Evolutionary conservation across 2,113 vertebrate genomes (phyloP).

Genomic region (Pterophyllum scalare): DNA sequence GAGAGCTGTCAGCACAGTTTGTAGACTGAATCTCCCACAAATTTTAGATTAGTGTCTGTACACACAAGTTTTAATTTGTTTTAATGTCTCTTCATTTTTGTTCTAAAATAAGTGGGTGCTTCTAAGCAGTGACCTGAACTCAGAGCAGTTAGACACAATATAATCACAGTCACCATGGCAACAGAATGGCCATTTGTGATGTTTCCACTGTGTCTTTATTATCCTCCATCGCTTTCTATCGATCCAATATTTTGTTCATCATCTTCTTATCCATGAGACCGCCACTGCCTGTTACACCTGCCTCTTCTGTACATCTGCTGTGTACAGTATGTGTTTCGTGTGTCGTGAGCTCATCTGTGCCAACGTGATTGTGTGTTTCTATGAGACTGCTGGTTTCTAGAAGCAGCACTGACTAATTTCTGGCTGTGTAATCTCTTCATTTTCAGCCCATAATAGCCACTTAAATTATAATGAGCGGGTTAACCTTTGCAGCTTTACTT

Average conservation of each 20-base stretch:
- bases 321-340: background rate
- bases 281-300: background rate
- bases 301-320: background rate
- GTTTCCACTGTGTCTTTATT: constrained; percentile 31
- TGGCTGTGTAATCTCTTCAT: background rate
- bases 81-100: background rate
- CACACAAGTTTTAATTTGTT: background rate
- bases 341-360: background rate
- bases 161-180: constrained; percentile 51
- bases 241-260: constrained; percentile 20
- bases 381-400: background rate
- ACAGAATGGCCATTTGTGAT: constrained; percentile 37
- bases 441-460: constrained; percentile 36
- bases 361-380: background rate
- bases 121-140: constrained; percentile 24
- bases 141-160: constrained; percentile 11
- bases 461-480: constrained; percentile 44
- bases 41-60: background rate
- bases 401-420: background rate
- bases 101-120: constrained; percentile 7
- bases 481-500: constrained; percentile 29
- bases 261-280: background rate
- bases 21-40: background rate
- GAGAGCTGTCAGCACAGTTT: constrained; percentile 16
- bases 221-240: constrained; percentile 32